phyloP scores from a whole-genome alignment of 2,888 invertebrate genomes.

The Phalera bucephala region DNA sequence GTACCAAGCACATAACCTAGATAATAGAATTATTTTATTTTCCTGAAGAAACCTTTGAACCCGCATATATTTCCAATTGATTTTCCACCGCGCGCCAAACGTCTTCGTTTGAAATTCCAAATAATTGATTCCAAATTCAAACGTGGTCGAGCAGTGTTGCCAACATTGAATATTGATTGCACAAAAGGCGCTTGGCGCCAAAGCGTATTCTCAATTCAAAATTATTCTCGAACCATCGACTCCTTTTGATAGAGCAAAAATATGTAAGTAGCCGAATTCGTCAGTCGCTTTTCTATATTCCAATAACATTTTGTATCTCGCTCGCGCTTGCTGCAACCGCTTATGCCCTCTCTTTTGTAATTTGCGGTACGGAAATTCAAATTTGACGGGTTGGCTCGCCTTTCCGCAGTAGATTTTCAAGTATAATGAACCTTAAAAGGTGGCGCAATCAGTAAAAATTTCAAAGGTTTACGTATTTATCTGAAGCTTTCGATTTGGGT shows the following conservation, averaged over 20 bases:
- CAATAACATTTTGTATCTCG: conserved; percentile 51
- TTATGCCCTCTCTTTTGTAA: conserved; percentile 42
- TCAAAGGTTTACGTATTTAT: conserved; percentile 48
- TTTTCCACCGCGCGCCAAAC: conserved; percentile 38
- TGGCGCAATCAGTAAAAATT: conserved; percentile 76
- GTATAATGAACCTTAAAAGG: conserved; percentile 76
- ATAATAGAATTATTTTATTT: neutral
- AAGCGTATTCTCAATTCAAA: conserved; percentile 83
- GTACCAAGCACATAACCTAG: too few relatives aligned
- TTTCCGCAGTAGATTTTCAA: conserved; percentile 72
- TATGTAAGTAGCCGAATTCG: conserved; percentile 80
- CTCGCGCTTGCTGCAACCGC: conserved; percentile 18
- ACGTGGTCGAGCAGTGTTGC: conserved; percentile 58
- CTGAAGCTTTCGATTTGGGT: too few relatives aligned
- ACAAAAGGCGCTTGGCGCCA: conserved; percentile 79
- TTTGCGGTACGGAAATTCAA: conserved; percentile 77
- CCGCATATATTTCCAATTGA: conserved; percentile 12
- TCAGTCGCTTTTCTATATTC: conserved; percentile 72
- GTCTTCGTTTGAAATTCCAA: conserved; percentile 61
- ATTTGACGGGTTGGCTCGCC: conserved; percentile 77
- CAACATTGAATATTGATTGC: conserved; percentile 83
- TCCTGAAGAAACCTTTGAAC: conserved; percentile 3
- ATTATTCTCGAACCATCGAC: conserved; percentile 74
- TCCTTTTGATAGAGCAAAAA: conserved; percentile 80
- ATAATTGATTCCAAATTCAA: conserved; percentile 71